Percentiles rank a stretch among this genome's conserved stretches.
These are phyloP conservation scores for Dynastes grantii DNA, from an alignment of 2,888 invertebrate genomes.

Conservation along the genomic window DNA sequence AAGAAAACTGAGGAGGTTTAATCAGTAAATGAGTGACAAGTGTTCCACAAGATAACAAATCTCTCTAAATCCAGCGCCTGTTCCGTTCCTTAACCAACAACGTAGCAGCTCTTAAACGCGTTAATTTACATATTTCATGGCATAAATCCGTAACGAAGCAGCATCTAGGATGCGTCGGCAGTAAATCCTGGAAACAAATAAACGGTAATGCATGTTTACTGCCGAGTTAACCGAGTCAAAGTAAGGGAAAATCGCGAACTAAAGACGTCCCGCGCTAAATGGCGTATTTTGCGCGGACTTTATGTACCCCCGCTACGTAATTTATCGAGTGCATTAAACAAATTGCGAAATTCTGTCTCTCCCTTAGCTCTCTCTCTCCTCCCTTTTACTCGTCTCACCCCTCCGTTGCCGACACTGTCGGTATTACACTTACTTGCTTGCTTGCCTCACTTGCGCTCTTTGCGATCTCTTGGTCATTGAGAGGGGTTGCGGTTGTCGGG, in stretches of 20 bases:
- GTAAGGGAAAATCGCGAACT: slow-evolving; percentile 36
- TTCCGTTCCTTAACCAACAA: too few species aligned
- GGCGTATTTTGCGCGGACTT: slow-evolving; percentile 33
- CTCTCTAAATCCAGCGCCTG: too few species aligned
- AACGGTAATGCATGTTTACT: slow-evolving; percentile 34
- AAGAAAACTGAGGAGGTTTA: too few species aligned
- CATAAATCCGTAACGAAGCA: slow-evolving; percentile 1
- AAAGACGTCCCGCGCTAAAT: slow-evolving; percentile 23
- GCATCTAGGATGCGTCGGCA: not conserved
- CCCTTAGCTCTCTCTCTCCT: not conserved
- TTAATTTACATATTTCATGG: slow-evolving; percentile 6
- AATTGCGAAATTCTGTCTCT: slow-evolving; percentile 32
- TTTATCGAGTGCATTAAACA: slow-evolving; percentile 40
- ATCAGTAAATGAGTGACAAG: too few species aligned
- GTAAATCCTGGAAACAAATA: slow-evolving; percentile 17
- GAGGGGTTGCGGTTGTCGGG: slow-evolving; percentile 29
- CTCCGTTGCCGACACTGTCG: not conserved
- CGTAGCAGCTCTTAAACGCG: not conserved
- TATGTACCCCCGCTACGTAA: slow-evolving; percentile 27
- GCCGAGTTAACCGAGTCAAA: slow-evolving; percentile 24
- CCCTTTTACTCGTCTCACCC: too few species aligned
- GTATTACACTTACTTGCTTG: not conserved
- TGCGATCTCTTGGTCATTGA: slow-evolving; percentile 28
- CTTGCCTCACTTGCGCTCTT: not conserved
- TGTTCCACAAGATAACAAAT: too few species aligned